phyloP scores from a whole-genome alignment of 2,797 vertebrate genomes.

The Liasis olivaceus region DNA sequence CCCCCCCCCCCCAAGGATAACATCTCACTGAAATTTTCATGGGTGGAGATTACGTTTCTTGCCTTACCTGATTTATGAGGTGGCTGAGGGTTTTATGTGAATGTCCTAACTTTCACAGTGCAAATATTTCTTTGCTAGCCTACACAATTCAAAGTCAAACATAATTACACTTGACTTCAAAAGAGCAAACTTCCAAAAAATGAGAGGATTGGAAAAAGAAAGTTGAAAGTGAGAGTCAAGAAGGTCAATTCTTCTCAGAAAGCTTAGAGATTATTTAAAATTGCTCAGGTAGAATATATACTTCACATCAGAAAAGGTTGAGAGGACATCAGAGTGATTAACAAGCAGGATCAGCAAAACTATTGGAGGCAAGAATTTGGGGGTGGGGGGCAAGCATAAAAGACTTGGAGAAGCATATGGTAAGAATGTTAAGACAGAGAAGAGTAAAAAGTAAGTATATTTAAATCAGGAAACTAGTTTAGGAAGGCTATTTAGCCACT shows the following conservation, averaged over 20 bases:
- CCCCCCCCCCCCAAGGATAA: neutral
- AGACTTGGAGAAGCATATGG: neutral
- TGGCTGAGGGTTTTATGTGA: neutral
- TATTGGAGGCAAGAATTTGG: neutral
- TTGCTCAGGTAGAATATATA: neutral
- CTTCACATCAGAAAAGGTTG: neutral
- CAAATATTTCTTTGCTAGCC: neutral
- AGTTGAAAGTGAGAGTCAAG: neutral
- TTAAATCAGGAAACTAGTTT: neutral
- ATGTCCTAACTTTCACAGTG: neutral
- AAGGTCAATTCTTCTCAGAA: neutral
- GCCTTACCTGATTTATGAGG: neutral
- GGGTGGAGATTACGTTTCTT: neutral
- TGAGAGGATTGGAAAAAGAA: neutral
- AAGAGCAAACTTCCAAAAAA: neutral
- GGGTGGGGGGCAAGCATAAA: neutral
- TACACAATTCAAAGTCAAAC: neutral
- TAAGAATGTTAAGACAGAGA: neutral
- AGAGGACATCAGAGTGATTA: neutral
- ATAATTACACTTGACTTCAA: neutral
- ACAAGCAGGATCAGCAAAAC: neutral
- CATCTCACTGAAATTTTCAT: neutral
- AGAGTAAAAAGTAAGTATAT: neutral
- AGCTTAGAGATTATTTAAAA: slow-evolving; percentile 2
- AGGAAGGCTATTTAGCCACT: neutral